These are phyloP conservation scores for Notarius lentiginosus DNA, from an alignment of 2,113 vertebrate genomes.

Conservation along the genomic window DNA sequence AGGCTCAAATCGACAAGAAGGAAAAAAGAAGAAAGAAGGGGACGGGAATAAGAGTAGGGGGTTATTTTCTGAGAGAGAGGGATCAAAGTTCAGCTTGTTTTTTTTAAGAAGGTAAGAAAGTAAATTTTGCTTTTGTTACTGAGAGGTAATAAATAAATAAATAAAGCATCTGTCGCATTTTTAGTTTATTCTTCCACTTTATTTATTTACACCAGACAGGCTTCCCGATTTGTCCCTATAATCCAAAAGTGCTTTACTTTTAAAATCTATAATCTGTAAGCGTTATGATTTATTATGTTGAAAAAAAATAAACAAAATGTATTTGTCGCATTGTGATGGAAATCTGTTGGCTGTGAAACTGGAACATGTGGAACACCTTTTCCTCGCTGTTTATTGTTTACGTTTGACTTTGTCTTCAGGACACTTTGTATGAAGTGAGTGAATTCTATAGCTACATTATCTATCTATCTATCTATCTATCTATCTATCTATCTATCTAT, in stretches of 20 bases:
- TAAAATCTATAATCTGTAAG: not conserved
- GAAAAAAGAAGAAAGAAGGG: not conserved
- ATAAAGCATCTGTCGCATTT: not conserved
- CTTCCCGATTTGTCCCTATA: not conserved
- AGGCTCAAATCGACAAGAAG: not conserved
- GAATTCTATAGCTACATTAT: not conserved
- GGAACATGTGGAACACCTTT: not conserved
- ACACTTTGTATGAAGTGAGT: not conserved
- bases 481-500: no score
- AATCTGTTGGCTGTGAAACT: not conserved
- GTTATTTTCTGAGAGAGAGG: no score
- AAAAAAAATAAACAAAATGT: no score
- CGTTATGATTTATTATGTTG: not conserved
- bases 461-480: no score
- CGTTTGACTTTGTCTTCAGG: not conserved
- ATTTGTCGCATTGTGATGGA: not conserved
- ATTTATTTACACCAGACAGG: no score
- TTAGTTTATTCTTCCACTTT: not conserved
- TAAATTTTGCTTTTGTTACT: not conserved
- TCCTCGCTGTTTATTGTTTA: not conserved
- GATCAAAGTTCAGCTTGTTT: not conserved
- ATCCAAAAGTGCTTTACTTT: not conserved
- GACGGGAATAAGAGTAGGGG: not conserved
- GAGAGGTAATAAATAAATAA: not conserved
- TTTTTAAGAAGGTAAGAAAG: not conserved